Percentiles rank a stretch among this genome's conserved stretches.
Conservation (phyloP, 1,140 invertebrate genomes). For the Linepithema humile region DNA sequence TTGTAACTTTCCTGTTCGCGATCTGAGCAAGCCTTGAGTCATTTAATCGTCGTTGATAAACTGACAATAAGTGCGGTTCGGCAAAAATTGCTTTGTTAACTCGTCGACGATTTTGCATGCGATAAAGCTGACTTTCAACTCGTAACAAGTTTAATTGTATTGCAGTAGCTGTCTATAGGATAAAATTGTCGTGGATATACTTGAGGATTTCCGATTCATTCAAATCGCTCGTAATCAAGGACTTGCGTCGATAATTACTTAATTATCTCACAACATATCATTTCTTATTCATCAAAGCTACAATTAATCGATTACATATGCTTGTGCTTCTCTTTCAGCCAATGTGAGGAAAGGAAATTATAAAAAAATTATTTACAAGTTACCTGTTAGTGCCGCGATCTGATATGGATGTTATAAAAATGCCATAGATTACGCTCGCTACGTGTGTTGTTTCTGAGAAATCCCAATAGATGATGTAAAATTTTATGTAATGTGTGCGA, state of each 20-base stretch:
- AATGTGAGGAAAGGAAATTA: not conserved
- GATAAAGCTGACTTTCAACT: not conserved
- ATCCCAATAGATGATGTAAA: not conserved
- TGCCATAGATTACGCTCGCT: too few species aligned
- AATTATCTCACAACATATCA: not conserved
- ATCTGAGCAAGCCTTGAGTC: conserved; percentile 5
- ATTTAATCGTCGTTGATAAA: not conserved
- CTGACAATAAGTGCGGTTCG: too few species aligned
- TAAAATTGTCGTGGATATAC: not conserved
- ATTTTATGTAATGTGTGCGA: not conserved
- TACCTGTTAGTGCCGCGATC: not conserved
- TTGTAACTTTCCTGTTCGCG: not conserved
- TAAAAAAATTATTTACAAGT: not conserved
- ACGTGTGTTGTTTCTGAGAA: not conserved
- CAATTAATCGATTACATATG: not conserved
- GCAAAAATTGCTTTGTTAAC: not conserved
- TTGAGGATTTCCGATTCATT: not conserved
- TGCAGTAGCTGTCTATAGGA: too few species aligned
- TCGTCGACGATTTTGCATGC: not conserved
- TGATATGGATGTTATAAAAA: too few species aligned
- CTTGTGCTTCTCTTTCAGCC: not conserved
- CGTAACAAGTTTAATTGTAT: not conserved
- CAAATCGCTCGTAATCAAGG: not conserved
- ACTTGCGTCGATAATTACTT: not conserved
- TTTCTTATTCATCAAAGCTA: not conserved